Base-by-base conservation (phyloP, 2,888 invertebrate species). In the Poecilus cupreus region DNA sequence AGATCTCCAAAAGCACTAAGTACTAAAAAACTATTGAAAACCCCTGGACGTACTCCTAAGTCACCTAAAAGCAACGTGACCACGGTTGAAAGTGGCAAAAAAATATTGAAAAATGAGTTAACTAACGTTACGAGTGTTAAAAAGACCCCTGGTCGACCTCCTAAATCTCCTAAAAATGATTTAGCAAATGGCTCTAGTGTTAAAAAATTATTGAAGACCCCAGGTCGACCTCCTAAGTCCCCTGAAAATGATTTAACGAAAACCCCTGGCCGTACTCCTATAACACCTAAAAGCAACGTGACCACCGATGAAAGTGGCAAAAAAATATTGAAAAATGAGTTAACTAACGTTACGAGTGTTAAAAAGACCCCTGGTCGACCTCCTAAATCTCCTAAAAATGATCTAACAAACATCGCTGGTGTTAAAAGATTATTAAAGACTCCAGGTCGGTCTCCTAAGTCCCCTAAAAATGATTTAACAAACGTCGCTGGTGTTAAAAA, bases 161-260 rank as follows among this genome's bases (percentile, higher is more conserved):
- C 13, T 22, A 46, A 83, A 37, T 87, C 89, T 0, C 89, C 90
- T 0, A 86, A 85, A 72, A 89, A 90, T 83, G 88, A 89, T 74
- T 83, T 90, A 57, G 86, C 86, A 8, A 88, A 90, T 83, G 87
- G 91, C 0, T 83, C 87, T 49, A 90, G 90, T 0, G 89, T 91
- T 0, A 88, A 87, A 80, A 85, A 85, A 5, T 82, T 91, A 64
- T 89, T 90, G 82, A 85, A 83, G 26, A 82, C 83, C 1, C 82
- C 83, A 68, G 24, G 51, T 20, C 60, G n/a, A 37, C 78, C 82
- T 10, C 70, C 13, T 2, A 87, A 83, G n/a, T 87, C 88, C 24
- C 88, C 89, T 0, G 83, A 75, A 0, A 89, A 90, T 83, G 89
- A 89, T 74, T 83, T 90, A 51, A 86, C 86, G 4, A 88, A 90